Evolutionary conservation across 2,113 vertebrate genomes (phyloP), one percentile per base, ranked within the genome.

Genomic region (Cebus imitator): DNA sequence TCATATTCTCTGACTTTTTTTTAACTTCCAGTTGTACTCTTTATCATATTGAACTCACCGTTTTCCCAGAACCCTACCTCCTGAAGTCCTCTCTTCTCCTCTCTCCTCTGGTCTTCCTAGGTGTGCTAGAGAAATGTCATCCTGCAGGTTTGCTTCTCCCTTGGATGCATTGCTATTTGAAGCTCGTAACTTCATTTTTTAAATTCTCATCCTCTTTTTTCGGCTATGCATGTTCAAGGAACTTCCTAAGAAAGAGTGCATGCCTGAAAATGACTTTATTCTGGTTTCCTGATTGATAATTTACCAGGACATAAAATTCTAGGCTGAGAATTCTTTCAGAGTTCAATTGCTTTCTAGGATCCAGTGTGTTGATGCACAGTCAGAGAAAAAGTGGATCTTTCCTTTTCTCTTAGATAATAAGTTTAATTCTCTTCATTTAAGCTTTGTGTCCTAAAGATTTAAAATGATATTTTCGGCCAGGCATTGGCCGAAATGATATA

Each of bases 301-400:
- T 91, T 82, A 66, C 88, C 52, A 95, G 21, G 52, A 84, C 45
- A 80, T 48, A 86, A 48, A 87, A 87, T 86, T 94, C 18, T 85
- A 75, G 55, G 18, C 21, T 40, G 21, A 91, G 87, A 91, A 52
- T 81, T 70, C 5, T 89, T 72, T 73, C 32, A 55, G n/a, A 88
- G 57, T 79, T 97, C 21, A 32, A 48, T 50, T 68, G 55, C 21
- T 30, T 88, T 91, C 76, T 87, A 64, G 64, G 70, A 90, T 66
- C 21, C 32, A 43, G 4, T 83, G 3, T 64, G 43, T 50, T 61
- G 27, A 84, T 17, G 11, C 82, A 18, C 17, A 90, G 25, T 43
- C 1, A 0, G 13, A 84, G 61, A 30, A 75, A 91, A 90, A 66
- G 6, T 85, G 18, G 7, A 80, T 14, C 2, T 35, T 80, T 76